Base-by-base conservation (phyloP, 1,140 invertebrate species). In the Nebria ingens region DNA sequence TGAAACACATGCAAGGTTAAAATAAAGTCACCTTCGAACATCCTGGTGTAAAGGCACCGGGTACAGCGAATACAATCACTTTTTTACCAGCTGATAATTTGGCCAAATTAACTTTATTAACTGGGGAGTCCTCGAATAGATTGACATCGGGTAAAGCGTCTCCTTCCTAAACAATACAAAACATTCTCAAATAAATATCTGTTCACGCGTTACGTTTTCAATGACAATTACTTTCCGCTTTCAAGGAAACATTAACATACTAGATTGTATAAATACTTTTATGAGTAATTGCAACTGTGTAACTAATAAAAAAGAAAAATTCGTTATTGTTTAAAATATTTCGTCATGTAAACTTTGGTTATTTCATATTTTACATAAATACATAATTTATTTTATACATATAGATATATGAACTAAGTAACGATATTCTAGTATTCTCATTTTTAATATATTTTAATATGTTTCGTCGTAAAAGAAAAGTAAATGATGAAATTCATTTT, bases 1-100 rank as follows among this genome's bases (percentile, higher is more conserved):
- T n/a, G n/a, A n/a, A n/a, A n/a, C n/a, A n/a, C n/a, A n/a, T n/a
- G n/a, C n/a, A n/a, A n/a, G n/a, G n/a, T n/a, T n/a, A n/a, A n/a
- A n/a, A n/a, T n/a, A n/a, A n/a, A n/a, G n/a, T 59, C 66, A 87
- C 87, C 74, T 92, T 89, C 0, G 90, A 91, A 68, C 93, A 97
- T 17, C 91, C 91, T n/a, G 93, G 93, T 3, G 93, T 96, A 65
- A 96, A 97, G 3, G 93, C 93, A 20, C 93, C 93, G 19, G 93
- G 91, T 21, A 97, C 92, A 22, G 85, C 93, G 73, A 97, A 93
- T 50, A 97, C 67, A 9, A 96, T 78, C 0, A 93, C 82, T 67
- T 89, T 94, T 64, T 92, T 93, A 13, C 84, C 86, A 53, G 78
- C 75, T 45, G 83, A 80, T 38, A 91, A 65, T 40, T 93, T 79